Evolutionary conservation across 2,888 invertebrate species (phyloP), one percentile per base, ranked within the genome.

Genomic region (Nineta flava): DNA sequence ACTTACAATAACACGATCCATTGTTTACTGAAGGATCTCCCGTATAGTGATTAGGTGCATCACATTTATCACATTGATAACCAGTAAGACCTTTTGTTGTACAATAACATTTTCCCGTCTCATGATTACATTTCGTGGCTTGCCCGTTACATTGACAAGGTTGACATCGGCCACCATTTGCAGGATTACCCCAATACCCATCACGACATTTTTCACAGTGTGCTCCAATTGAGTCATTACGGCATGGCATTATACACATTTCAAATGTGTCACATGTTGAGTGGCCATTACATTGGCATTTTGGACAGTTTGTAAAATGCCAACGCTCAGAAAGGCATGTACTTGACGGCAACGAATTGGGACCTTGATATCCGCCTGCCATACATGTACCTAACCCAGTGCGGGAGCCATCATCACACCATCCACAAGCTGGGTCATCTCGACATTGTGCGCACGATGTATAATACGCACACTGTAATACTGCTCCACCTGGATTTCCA

Each of bases 221-320:
- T 12, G 74, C 74, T 43, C 94, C 94, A 53, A 81, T 73, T 0
- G 94, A 93, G 48, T 88, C 75, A 63, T 90, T 83, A 47, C 75
- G 77, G 68, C 96, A 96, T 9, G 86, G 82, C 62, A 84, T 80
- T 50, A 80, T 72, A 66, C 94, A 95, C 63, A 79, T 71, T 61
- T 79, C 73, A 66, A 77, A 78, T 57, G 75, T 76, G 50, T 72
- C 67, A 66, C 92, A 92, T 32, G 74, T 77, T 52, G 87, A 85
- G 68, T 99, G 97, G 0, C 99, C 97, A 69, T 99, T 99, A 69
- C 99, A 99, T 66, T 99, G 96, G 64, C 95, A 96, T 53, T 79
- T 65, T 51, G 97, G 93, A 65, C 97, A 92, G 50, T 79, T 75
- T 0, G 92, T 90, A 67, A 97, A 97, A 70, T 86, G 87, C 97